Evolutionary conservation across 2,888 invertebrate species (phyloP), one percentile per base, ranked within the genome.

Genomic region (Agrotis ipsilon): DNA sequence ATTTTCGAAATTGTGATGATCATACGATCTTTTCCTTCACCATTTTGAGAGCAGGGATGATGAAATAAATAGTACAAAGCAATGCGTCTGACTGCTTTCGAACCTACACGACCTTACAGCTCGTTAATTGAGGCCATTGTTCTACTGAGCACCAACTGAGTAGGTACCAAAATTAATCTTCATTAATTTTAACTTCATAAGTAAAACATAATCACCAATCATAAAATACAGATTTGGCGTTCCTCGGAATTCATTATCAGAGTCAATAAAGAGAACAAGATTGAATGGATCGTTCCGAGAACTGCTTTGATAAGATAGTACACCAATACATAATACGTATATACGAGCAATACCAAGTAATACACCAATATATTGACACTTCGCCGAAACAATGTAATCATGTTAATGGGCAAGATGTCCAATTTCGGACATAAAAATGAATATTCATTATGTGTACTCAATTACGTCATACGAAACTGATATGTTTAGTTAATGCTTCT

Each of bases 251-350:
- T 65, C 64, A 67, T 77, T 76, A 82, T 75, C 72, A 68, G 45
- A 32, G 60, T 72, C 73, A 80, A 80, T 83, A 82, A 78, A 18
- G 67, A 71, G 75, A 78, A 83, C 71, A 81, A 84, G 71, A 84
- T 79, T 84, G 75, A 79, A 84, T 79, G 76, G 69, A 54, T 21
- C 57, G 21, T 83, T 84, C 82, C 58, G 52, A 79, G 84, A 83
- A 81, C 45, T 65, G 68, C 59, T 27, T 39, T 48, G 84, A 82
- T 83, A 81, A 82, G 81, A 80, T 72, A 72, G n/a, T 54, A 52
- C 43, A 67, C 49, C n/a, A 52, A 59, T 19, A 6, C 13, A 21
- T 48, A 24, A 4, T 27, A 24, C 3, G 5, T 13, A 43, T 32
- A 46, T 27, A 55, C 16, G n/a, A 64, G 48, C 67, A 67, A 49